A percentile compares a stretch with the other conserved stretches of the same genome.
phyloP scores from a whole-genome alignment of 2,797 vertebrate species.

The Chiroxiphia lanceolata region DNA sequence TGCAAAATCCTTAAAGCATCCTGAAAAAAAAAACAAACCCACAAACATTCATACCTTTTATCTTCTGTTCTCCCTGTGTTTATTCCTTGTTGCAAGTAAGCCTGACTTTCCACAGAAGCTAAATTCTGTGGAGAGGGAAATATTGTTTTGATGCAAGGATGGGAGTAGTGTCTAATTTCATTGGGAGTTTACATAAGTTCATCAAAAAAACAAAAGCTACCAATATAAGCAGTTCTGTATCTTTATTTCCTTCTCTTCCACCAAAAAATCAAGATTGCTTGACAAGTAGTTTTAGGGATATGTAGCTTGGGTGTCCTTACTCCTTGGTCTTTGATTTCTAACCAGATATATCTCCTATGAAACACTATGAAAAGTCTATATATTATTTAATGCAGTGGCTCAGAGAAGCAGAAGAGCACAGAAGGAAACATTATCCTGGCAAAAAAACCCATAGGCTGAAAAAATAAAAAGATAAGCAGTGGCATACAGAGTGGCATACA shows the following conservation, averaged over 20 bases:
- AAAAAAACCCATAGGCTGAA: neutral
- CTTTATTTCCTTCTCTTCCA: neutral
- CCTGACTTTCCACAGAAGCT: neutral
- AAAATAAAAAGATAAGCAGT: neutral
- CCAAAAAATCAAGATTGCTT: neutral
- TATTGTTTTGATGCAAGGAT: neutral
- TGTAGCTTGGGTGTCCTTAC: neutral
- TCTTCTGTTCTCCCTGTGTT: neutral
- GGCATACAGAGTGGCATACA: fast-evolving
- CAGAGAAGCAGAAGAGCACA: neutral
- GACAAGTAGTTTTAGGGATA: neutral
- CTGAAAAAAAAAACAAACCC: neutral
- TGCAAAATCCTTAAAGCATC: neutral
- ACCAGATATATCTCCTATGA: neutral
- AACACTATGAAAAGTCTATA: neutral
- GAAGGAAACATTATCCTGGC: neutral
- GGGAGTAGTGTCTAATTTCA: neutral
- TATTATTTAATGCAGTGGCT: neutral
- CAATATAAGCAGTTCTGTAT: neutral
- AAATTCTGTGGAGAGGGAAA: neutral
- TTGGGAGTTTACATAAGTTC: neutral
- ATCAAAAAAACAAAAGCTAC: neutral
- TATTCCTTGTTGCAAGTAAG: neutral
- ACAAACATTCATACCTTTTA: neutral
- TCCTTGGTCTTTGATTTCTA: neutral